Evolutionary conservation across 30 jellyfish, hydroid and myxozoan species (phyloP), one percentile per base, ranked within the genome.

Genomic region (Turritopsis rubra): DNA sequence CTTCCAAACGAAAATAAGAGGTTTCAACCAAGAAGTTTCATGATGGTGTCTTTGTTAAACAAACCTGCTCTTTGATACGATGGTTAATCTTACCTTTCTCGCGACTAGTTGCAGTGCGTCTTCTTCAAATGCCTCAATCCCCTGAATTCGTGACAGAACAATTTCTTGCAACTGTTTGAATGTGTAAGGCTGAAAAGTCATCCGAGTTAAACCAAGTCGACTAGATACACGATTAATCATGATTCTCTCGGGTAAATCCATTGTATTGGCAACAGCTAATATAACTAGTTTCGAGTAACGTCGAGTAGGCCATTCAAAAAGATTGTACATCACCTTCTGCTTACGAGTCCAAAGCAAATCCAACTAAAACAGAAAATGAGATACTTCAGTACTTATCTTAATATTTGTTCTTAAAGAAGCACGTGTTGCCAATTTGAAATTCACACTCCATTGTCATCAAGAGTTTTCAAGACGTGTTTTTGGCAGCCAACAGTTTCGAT

Each of bases 221-320:
- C 96, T 87, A 13, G 98, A 88, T 18, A 92, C 90, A 28, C 96
- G 82, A 73, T 92, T 92, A 89, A 88, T 82, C 96, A 92, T 87
- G 70, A 92, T 81, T 20, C 98, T 76, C 68, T 92, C 98, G 0
- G 98, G 98, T 41, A 92, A 75, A 66, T 92, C 98, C 98, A 92
- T 92, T 26, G 98, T 92, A 60, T 92, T 92, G n/a, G 98, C 98
- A 28, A 92, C 84, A 19, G 98, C 96, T 29, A 92, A 87, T 26
- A 88, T 92, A 29, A 92, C 82, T 71, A 92, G 82, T 52, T 79
- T 82, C 60, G 96, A 87, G 65, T 88, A 92, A 21, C 80, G 81
- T 26, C 92, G 80, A 30, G 93, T 80, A 1, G 96, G 96, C 98
- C 98, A 92, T 29, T 92, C 98, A 81, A 92, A 92, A 29, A 92